These are phyloP conservation scores for Drosophila asahinai DNA, from an alignment of 1,140 invertebrate species.

Conservation along the genomic window DNA sequence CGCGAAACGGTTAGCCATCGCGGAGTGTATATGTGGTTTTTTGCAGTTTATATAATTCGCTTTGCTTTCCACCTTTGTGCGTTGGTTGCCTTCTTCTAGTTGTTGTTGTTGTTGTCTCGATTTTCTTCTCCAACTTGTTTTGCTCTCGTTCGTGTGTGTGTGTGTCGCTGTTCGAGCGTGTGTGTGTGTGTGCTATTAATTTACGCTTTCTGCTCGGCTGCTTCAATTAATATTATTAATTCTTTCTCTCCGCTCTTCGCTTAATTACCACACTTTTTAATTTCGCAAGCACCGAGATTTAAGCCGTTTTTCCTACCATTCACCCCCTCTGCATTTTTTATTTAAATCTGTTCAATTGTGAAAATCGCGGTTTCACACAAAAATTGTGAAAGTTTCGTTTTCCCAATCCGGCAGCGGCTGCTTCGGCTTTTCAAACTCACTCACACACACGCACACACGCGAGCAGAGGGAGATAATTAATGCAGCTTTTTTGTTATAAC, in stretches of 20 bases:
- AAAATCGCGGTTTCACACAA: constrained; percentile 59
- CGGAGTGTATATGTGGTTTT: constrained; percentile 27
- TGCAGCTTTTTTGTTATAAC: constrained; percentile 20
- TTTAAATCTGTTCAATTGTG: constrained; percentile 68
- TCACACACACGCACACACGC: neutral
- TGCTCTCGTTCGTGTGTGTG: constrained; percentile 26
- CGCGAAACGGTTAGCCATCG: constrained; percentile 30
- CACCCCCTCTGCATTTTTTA: constrained; percentile 19
- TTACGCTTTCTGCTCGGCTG: constrained; percentile 80
- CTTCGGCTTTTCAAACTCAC: constrained; percentile 27
- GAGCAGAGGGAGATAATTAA: constrained; percentile 28
- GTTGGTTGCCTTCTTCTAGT: constrained; percentile 25
- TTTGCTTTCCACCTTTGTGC: constrained; percentile 40
- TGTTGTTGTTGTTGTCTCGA: constrained; percentile 22
- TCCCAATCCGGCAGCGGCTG: constrained; percentile 40
- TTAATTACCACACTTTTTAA: constrained; percentile 62
- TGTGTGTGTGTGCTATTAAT: constrained; percentile 57
- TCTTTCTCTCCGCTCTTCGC: constrained; percentile 64
- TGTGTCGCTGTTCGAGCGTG: constrained; percentile 9
- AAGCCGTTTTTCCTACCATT: constrained; percentile 9
- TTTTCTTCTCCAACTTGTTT: constrained; percentile 60
- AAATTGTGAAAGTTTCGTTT: constrained; percentile 72
- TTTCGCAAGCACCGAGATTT: constrained; percentile 39
- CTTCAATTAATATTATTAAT: constrained; percentile 83
- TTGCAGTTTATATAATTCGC: constrained; percentile 53